Conservation (phyloP, 2,888 invertebrate genomes). For the Parascotia fuliginaria region DNA sequence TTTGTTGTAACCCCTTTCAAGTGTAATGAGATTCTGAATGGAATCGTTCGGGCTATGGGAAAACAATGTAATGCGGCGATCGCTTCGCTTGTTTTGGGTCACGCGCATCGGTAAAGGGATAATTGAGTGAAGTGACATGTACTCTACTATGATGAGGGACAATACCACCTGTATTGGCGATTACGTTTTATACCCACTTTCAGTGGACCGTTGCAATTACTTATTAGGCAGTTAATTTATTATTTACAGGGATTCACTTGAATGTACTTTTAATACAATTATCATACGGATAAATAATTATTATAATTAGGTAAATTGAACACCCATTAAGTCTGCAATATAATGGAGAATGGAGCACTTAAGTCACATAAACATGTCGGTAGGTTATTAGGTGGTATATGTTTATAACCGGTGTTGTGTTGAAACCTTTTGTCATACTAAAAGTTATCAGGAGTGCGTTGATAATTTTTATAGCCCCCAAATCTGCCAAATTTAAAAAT, state of each 20-base stretch:
- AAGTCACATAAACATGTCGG: too few species aligned
- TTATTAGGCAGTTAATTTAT: too few species aligned
- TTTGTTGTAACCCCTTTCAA: slow-evolving; percentile 80
- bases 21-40: slow-evolving; percentile 85
- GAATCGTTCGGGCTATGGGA: slow-evolving; percentile 77
- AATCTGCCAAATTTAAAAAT: too few species aligned
- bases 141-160: slow-evolving; percentile 35
- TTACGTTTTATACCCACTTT: neutral
- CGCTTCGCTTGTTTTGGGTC: slow-evolving; percentile 73
- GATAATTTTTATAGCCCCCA: slow-evolving; percentile 9
- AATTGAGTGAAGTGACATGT: slow-evolving; percentile 45
- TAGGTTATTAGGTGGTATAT: slow-evolving; percentile 23
- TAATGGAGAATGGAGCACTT: too few species aligned
- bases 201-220: neutral
- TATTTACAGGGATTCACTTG: too few species aligned
- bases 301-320: slow-evolving; percentile 21
- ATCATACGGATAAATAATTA: neutral
- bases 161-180: neutral
- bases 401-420: slow-evolving; percentile 6
- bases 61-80: slow-evolving; percentile 73
- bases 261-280: neutral
- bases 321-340: slow-evolving; percentile 13
- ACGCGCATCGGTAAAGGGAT: slow-evolving; percentile 59
- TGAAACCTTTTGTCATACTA: slow-evolving; percentile 3
- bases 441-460: neutral